Evolutionary conservation across 2,113 vertebrate genomes (phyloP).

Genomic region (Chionodraco myersi): DNA sequence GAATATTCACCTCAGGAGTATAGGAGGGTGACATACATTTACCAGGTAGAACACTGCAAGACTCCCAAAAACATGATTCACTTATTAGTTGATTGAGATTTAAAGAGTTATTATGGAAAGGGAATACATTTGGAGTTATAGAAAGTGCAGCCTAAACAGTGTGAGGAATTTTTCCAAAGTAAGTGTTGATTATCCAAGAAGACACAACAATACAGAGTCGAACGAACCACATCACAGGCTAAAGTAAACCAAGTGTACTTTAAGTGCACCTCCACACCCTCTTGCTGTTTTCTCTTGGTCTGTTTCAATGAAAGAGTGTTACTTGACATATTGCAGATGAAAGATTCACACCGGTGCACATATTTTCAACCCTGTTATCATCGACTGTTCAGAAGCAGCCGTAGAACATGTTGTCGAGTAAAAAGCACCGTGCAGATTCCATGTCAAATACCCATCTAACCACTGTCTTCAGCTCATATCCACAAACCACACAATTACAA

Average conservation of each 20-base stretch:
- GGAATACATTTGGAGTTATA: not conserved
- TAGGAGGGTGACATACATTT: not conserved
- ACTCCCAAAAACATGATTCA: not conserved
- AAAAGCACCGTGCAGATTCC: constrained; percentile 55
- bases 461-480: constrained; percentile 65
- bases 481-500: constrained; percentile 68
- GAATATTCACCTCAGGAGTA: not conserved
- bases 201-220: constrained; percentile 39
- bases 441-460: constrained; percentile 68
- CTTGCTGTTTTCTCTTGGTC: constrained; percentile 36
- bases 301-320: constrained; percentile 70
- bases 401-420: constrained; percentile 58
- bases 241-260: constrained; percentile 35
- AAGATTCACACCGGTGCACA: constrained; percentile 56
- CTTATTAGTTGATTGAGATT: not conserved
- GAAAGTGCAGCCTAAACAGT: constrained; percentile 10
- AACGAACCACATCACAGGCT: constrained; percentile 46
- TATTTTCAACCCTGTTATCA: constrained; percentile 75
- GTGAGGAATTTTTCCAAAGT: not conserved
- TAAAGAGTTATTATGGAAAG: not conserved
- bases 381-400: constrained; percentile 46
- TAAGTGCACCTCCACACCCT: constrained; percentile 22
- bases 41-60: not conserved
- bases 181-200: constrained; percentile 27
- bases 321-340: constrained; percentile 70